Conservation (phyloP, 2,113 vertebrate genomes). For the Empidonax alnorum region DNA sequence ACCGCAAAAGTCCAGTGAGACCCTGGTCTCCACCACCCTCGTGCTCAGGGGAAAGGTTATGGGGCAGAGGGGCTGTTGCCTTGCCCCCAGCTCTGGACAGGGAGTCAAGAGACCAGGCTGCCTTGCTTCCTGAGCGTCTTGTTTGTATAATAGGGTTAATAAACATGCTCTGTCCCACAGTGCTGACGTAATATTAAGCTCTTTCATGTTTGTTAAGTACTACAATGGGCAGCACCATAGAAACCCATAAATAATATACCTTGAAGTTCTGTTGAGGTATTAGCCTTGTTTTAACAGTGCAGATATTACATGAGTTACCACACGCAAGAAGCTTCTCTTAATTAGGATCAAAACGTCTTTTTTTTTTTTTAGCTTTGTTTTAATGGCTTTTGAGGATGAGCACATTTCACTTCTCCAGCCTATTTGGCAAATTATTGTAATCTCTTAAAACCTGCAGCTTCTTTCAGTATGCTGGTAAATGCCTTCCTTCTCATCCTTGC, state of each 20-base stretch:
- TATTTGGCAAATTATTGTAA: background rate
- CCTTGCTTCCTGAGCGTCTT: background rate
- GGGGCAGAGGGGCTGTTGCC: background rate
- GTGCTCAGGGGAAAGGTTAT: background rate
- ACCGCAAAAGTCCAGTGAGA: background rate
- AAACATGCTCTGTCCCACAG: background rate
- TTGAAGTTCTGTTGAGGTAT: conserved; percentile 49
- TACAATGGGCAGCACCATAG: background rate
- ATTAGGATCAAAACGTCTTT: conserved; percentile 15
- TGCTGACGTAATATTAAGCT: conserved; percentile 9
- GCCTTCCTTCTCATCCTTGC: background rate
- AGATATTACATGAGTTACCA: conserved; percentile 29
- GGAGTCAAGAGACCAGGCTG: background rate
- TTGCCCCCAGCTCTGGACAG: background rate
- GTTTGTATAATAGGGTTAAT: conserved; percentile 43
- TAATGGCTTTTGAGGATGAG: conserved; percentile 6
- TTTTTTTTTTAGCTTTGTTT: background rate
- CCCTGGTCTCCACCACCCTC: background rate
- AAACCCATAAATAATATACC: conserved; percentile 37
- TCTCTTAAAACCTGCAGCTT: background rate
- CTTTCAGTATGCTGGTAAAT: background rate
- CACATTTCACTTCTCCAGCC: background rate
- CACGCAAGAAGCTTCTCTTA: background rate
- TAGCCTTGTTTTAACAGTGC: conserved; percentile 28
- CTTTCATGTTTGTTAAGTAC: conserved; percentile 45